phyloP scores from a whole-genome alignment of 2,113 vertebrate species.

The Hypocryptadius cinnamomeus region DNA sequence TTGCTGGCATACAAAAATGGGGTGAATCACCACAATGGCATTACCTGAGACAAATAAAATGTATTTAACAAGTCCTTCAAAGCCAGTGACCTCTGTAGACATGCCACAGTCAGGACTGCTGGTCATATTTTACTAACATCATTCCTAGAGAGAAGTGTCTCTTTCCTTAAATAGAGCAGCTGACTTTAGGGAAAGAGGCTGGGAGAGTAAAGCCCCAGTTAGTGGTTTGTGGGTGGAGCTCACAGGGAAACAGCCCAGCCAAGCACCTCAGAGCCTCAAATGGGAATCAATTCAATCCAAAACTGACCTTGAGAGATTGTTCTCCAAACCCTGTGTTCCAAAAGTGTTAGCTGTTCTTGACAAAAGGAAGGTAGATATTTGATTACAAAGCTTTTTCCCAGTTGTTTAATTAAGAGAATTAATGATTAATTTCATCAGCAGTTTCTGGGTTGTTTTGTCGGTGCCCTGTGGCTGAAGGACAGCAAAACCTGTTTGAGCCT shows the following conservation, averaged over 20 bases:
- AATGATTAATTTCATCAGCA: slow-evolving; percentile 16
- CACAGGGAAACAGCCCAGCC: neutral
- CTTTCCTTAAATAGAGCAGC: neutral
- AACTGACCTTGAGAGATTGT: neutral
- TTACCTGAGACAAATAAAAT: neutral
- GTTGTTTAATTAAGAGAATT: slow-evolving; percentile 30
- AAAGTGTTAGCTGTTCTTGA: neutral
- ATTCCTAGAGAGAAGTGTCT: neutral
- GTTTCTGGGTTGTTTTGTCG: neutral
- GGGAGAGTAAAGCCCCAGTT: neutral
- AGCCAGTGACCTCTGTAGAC: neutral
- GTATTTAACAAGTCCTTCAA: neutral
- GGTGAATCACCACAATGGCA: neutral
- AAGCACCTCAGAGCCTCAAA: neutral
- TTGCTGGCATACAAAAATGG: neutral
- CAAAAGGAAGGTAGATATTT: neutral
- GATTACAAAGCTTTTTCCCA: slow-evolving; percentile 1
- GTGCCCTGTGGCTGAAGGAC: neutral
- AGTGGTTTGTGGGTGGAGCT: neutral
- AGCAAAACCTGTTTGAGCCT: neutral
- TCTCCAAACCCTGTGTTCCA: neutral
- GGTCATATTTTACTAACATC: neutral
- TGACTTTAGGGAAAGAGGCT: neutral
- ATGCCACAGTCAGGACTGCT: neutral
- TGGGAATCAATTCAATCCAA: neutral